Base-by-base conservation (phyloP, 2,797 vertebrate species). In the Moxostoma hubbsi region DNA sequence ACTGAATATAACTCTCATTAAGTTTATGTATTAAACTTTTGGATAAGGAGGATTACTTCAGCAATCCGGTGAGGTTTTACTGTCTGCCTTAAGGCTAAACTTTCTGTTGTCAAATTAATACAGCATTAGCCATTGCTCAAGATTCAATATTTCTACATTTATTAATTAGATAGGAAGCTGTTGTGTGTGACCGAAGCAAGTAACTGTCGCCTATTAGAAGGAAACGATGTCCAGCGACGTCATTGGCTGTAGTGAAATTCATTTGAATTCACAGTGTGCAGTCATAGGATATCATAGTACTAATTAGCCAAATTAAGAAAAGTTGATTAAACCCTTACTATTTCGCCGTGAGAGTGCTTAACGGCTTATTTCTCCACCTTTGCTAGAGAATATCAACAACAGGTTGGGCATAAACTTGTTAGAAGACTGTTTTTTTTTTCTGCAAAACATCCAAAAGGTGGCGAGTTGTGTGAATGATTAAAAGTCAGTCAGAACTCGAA, bases 391-490 rank as follows among this genome's bases (percentile, higher is more conserved):
- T 24, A 77, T 50, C 57, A 73, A 16, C 55, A n/a, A 61, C 46
- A 77, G 54, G 46, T 53, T 53, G 55, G 13, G 57, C 55, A 77
- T 15, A 61, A 61, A 77, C 55, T 16, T 69, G 65, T 53, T 16
- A 43, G 7, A 46, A 67, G 18, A 68, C 9, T n/a, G 11, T 59
- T 43, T 16, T 45, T 0, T n/a, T 50, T 59, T 67, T 13, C 16
- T 43, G 5, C 13, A 4, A 5, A 68, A 61, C 47, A 61, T 18
- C 5, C n/a, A 61, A 67, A 69, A 61, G 55, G 24, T 43, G 46
- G 54, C 64, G 75, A 77, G 55, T 77, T 77, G 55, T 69, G 47
- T 69, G 55, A 68, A 68, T 77, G 54, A 77, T 64, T 64, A 46
- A 61, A 61, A 18, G 16, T 15, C 65, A 65, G 51, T 65, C 43